A percentile compares a stretch with the other conserved stretches of the same genome.
These are phyloP conservation scores for Peromyscus californicus DNA, from an alignment of 2,113 vertebrate genomes.

Conservation along the genomic window DNA sequence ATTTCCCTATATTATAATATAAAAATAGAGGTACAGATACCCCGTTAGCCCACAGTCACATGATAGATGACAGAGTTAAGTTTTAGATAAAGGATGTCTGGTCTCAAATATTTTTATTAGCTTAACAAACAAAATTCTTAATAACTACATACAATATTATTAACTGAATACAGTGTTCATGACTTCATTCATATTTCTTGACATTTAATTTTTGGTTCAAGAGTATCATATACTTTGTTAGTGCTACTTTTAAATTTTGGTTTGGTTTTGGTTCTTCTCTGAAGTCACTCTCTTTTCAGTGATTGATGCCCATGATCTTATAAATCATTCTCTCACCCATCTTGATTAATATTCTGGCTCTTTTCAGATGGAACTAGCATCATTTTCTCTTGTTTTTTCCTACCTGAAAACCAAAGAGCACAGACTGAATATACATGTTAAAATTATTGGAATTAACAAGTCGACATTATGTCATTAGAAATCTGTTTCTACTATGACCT, in stretches of 20 bases:
- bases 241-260: not conserved
- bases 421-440: not conserved
- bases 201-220: too few relatives aligned
- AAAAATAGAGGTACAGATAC: not conserved
- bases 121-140: too few relatives aligned
- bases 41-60: not conserved
- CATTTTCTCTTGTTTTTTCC: not conserved
- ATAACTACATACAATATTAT: too few relatives aligned
- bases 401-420: not conserved
- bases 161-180: too few relatives aligned
- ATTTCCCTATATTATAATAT: not conserved
- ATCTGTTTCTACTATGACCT: not conserved
- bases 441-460: not conserved
- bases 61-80: not conserved
- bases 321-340: not conserved
- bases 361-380: not conserved
- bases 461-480: not conserved
- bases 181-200: too few relatives aligned
- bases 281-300: not conserved
- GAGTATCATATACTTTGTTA: too few relatives aligned
- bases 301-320: not conserved
- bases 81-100: not conserved
- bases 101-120: slow-evolving; percentile 9
- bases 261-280: not conserved
- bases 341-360: not conserved